Evolutionary conservation across 1,140 invertebrate genomes (phyloP), one percentile per base, ranked within the genome.

Genomic region (Pseudobourletiella spinata): DNA sequence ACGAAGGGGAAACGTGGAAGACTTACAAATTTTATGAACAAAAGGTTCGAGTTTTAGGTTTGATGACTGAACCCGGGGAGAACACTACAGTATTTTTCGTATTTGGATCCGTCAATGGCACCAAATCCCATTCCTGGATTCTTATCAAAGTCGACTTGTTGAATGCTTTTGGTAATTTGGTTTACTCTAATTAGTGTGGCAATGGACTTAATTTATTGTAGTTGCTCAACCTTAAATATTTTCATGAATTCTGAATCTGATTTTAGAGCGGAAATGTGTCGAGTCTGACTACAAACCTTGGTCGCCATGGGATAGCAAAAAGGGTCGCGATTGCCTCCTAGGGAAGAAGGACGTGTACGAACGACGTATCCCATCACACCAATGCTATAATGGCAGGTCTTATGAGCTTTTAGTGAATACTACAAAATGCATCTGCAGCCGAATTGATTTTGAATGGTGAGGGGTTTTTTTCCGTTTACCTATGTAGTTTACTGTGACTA

Each of bases 61-160:
- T 64, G 2, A 64, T 64, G 61, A 64, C 61, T 15, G 61, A 67
- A 39, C 64, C 64, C 20, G 91, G 90, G 4, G 89, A 93, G 74
- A 91, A 91, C 74, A 91, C 89, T 0, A 91, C 90, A 0, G 81
- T 88, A 0, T 95, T 95, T 71, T 92, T 90, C 0, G 83, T 95
- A 77, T 95, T 94, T 76, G 91, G 90, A 1, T 91, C 89, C 2
- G 81, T 58, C 18, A 57, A 60, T 20, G 52, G 28, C 25, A 20
- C 80, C 39, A 79, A 81, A 6, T 81, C 82, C 1, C 90, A 93
- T 73, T 82, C 86, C 61, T 95, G 91, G 91, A 78, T 91, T 1
- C 87, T 95, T 39, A 83, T 93, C 28, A 91, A 90, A 70, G 81
- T 92, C 0, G 86, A 93, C 74, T 72, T 92, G 16, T 77, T 74